phyloP scores from a whole-genome alignment of 2,888 invertebrate genomes.

The Disparrhopalites patrizii region DNA sequence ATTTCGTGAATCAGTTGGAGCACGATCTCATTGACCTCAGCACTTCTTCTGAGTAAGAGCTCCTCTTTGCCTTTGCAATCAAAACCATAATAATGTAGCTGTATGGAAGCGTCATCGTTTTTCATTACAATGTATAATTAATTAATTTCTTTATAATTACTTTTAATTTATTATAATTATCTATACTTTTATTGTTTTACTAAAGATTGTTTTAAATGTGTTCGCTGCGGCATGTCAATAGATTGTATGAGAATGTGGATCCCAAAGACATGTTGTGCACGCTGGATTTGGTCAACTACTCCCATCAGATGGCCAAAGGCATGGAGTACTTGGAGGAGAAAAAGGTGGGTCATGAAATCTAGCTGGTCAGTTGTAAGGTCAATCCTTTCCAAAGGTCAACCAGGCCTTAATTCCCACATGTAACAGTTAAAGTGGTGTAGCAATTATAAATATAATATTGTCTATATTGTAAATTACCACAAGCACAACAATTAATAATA shows the following conservation, averaged over 20 bases:
- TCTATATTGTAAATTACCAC: background rate
- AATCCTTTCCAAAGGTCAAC: too few species aligned
- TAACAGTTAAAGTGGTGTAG: too few species aligned
- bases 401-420: too few species aligned
- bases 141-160: background rate
- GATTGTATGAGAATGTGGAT: constrained; percentile 10
- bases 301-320: constrained; percentile 35
- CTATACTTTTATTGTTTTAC: background rate
- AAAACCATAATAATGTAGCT: background rate
- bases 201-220: background rate
- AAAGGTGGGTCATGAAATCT: constrained; percentile 26
- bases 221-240: too few species aligned
- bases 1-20: constrained; percentile 18
- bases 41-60: background rate
- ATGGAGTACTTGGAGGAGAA: constrained; percentile 40
- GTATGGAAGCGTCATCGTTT: background rate
- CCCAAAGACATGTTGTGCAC: constrained; percentile 20
- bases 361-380: too few species aligned
- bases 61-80: too few species aligned
- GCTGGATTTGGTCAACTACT: constrained; percentile 32
- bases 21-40: constrained; percentile 13
- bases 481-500: background rate
- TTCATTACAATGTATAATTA: too few species aligned
- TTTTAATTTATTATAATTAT: background rate
- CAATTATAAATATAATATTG: background rate